Evolutionary conservation across 2,113 vertebrate genomes (phyloP).

Genomic region (Epinephelus cyanopodus): DNA sequence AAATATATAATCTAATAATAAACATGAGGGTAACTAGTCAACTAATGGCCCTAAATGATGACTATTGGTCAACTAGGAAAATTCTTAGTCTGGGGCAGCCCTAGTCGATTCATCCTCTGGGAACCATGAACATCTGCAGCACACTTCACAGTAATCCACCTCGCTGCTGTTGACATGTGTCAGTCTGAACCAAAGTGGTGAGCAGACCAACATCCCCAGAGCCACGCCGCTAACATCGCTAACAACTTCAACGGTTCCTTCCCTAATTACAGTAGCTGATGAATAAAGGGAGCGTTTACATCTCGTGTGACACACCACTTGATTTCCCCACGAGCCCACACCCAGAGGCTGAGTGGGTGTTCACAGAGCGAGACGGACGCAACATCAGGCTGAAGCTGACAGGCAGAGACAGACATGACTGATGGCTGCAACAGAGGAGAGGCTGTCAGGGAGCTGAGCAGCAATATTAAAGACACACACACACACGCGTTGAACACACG

Average conservation of each 20-base stretch:
- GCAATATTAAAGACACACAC: slow-evolving; percentile 13
- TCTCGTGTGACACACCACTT: neutral
- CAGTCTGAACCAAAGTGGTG: no score
- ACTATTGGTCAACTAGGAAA: no score
- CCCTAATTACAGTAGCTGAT: neutral
- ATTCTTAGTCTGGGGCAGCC: no score
- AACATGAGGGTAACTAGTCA: no score
- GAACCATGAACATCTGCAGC: neutral
- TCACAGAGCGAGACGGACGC: slow-evolving; percentile 16
- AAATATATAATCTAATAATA: no score
- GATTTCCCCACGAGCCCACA: slow-evolving; percentile 6
- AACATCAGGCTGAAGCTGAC: slow-evolving; percentile 21
- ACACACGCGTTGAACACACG: neutral
- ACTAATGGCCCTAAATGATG: no score
- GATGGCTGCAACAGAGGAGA: slow-evolving; percentile 32
- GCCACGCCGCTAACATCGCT: neutral
- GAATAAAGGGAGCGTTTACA: neutral
- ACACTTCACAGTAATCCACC: no score
- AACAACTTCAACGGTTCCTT: neutral
- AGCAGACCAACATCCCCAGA: neutral
- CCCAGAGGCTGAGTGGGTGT: slow-evolving; percentile 2
- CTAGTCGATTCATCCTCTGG: neutral
- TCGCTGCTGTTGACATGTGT: no score
- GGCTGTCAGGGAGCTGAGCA: slow-evolving; percentile 11
- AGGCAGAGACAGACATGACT: slow-evolving; percentile 31